Conservation (phyloP, 2,113 vertebrate species). For the Tichodroma muraria region DNA sequence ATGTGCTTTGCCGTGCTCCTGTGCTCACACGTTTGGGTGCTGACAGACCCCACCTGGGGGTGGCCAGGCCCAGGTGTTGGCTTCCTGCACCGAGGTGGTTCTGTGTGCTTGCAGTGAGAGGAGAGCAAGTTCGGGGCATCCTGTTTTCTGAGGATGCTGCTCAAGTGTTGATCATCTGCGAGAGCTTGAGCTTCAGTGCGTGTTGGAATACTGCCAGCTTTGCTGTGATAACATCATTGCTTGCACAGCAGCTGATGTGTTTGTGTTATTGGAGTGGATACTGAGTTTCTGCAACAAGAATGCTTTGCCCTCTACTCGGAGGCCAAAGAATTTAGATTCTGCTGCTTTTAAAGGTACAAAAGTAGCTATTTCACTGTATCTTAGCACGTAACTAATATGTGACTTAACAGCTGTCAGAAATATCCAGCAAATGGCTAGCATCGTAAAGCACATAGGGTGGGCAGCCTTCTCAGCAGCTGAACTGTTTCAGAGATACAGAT, state of each 20-base stretch:
- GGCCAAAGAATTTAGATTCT: background rate
- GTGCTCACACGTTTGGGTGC: fast-evolving
- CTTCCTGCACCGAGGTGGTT: background rate
- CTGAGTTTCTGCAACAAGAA: background rate
- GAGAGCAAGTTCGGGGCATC: background rate
- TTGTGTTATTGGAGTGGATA: fast-evolving
- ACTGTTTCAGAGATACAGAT: background rate
- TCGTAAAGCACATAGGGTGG: background rate
- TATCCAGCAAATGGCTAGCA: background rate
- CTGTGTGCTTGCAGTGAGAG: fast-evolving
- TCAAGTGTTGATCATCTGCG: fast-evolving
- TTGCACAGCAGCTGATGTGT: fast-evolving
- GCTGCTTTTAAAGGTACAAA: background rate
- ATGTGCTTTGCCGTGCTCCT: fast-evolving
- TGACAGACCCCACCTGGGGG: background rate
- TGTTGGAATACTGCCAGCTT: background rate
- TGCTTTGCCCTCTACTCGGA: background rate
- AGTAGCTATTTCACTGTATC: background rate
- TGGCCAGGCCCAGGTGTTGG: fast-evolving
- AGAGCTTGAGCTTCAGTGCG: background rate
- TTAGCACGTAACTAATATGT: background rate
- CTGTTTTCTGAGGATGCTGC: background rate
- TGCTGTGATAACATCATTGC: background rate
- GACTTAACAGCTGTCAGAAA: background rate
- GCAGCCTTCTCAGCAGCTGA: background rate